These are phyloP conservation scores for Limnodromus scolopaceus DNA, from an alignment of 2,797 vertebrate species.

Conservation along the genomic window DNA sequence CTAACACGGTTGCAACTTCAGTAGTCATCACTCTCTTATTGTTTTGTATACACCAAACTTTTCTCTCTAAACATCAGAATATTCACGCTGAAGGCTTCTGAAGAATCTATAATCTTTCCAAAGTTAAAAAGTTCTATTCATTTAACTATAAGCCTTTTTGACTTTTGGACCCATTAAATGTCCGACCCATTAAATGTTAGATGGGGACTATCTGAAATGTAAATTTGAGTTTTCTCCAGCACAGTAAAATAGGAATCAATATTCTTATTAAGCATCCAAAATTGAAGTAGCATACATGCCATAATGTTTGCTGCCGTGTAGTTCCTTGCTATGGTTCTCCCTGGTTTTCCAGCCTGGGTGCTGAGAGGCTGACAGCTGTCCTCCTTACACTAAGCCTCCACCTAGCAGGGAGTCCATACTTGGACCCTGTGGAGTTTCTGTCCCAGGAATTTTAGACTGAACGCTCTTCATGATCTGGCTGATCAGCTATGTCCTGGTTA, in stretches of 20 bases:
- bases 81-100: neutral
- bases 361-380: neutral
- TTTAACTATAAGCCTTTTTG: neutral
- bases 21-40: neutral
- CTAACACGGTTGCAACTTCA: neutral
- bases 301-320: neutral
- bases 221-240: neutral
- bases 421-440: neutral
- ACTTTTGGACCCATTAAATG: neutral
- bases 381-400: neutral
- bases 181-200: neutral
- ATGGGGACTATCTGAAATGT: neutral
- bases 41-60: neutral
- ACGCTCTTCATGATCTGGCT: neutral
- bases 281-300: neutral
- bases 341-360: neutral
- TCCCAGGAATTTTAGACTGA: neutral
- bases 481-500: neutral
- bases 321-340: neutral
- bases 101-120: neutral
- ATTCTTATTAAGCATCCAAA: neutral
- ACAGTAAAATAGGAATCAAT: neutral
- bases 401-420: neutral
- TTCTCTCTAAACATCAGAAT: neutral
- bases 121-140: neutral